phyloP scores from a whole-genome alignment of 1,140 invertebrate species.

The Hyles euphorbiae region DNA sequence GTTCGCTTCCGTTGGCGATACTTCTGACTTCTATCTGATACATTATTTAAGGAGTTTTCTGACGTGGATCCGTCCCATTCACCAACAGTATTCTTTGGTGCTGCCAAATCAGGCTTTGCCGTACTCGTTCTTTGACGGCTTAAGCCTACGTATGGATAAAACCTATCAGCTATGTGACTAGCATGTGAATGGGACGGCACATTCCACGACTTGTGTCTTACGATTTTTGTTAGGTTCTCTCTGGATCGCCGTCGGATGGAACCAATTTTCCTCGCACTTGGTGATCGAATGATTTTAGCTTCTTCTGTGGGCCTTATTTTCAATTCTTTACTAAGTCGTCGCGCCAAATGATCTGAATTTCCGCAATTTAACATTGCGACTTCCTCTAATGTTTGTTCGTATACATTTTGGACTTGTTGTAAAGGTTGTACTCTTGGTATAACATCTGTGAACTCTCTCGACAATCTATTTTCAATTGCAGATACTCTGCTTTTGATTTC shows the following conservation, averaged over 20 bases:
- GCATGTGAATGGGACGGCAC: constrained; percentile 51
- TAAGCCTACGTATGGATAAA: constrained; percentile 59
- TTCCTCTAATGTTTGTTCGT: constrained; percentile 83
- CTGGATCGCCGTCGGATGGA: constrained; percentile 81
- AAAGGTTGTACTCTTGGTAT: constrained; percentile 61
- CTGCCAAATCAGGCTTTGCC: constrained; percentile 34
- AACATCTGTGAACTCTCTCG: constrained; percentile 80
- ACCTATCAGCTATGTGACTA: constrained; percentile 48
- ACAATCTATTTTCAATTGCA: constrained; percentile 81
- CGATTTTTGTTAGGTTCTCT: constrained; percentile 67
- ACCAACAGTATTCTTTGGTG: constrained; percentile 23
- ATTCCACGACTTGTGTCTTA: constrained; percentile 69
- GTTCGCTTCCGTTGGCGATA: constrained; percentile 55
- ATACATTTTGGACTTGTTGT: constrained; percentile 80
- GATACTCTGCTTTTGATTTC: constrained; percentile 84
- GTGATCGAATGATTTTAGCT: constrained; percentile 84
- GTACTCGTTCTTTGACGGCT: constrained; percentile 42
- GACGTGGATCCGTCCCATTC: constrained; percentile 47
- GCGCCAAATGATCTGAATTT: constrained; percentile 82
- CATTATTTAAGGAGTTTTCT: constrained; percentile 39
- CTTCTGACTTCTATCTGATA: constrained; percentile 48
- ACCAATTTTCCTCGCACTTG: constrained; percentile 87
- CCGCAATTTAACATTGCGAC: constrained; percentile 77
- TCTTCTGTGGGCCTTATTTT: constrained; percentile 82
- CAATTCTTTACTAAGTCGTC: constrained; percentile 81